These are phyloP conservation scores for Thereva unica DNA, from an alignment of 2,888 invertebrate species.

Conservation along the genomic window DNA sequence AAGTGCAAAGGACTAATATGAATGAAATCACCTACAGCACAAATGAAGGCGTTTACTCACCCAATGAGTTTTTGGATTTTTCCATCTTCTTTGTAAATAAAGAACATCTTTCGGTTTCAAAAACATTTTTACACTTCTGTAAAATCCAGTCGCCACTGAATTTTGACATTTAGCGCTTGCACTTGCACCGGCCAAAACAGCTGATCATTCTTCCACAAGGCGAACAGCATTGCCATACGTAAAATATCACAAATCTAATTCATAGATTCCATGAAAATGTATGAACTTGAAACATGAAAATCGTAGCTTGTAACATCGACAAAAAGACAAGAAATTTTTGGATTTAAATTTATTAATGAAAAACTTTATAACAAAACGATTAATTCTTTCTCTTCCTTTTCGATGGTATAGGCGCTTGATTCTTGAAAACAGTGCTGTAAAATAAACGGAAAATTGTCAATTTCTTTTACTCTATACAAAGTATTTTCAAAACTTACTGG, in stretches of 20 bases:
- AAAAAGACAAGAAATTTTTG: not conserved
- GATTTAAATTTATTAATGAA: not conserved
- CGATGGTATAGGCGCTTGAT: constrained; percentile 76
- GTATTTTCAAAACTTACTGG: constrained; percentile 73
- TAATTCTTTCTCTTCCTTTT: constrained; percentile 81
- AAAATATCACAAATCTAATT: too few relatives aligned
- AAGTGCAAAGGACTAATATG: not conserved
- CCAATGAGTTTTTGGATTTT: constrained; percentile 56
- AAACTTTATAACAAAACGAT: too few relatives aligned
- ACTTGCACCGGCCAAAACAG: too few relatives aligned
- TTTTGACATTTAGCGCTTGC: too few relatives aligned
- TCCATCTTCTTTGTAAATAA: constrained; percentile 51
- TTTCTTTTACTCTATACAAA: not conserved
- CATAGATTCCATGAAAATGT: too few relatives aligned
- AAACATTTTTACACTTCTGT: not conserved
- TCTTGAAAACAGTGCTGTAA: constrained; percentile 86
- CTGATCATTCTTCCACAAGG: too few relatives aligned
- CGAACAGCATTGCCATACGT: too few relatives aligned
- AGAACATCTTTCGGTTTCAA: not conserved
- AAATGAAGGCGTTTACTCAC: constrained; percentile 45
- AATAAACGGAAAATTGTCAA: constrained; percentile 34
- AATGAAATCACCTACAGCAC: not conserved
- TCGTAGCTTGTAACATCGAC: too few relatives aligned
- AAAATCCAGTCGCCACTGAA: not conserved
- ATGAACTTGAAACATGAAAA: too few relatives aligned